Evolutionary conservation across 2,797 vertebrate genomes (phyloP).

Genomic region (Ctenochaetus hawaiiensis): DNA sequence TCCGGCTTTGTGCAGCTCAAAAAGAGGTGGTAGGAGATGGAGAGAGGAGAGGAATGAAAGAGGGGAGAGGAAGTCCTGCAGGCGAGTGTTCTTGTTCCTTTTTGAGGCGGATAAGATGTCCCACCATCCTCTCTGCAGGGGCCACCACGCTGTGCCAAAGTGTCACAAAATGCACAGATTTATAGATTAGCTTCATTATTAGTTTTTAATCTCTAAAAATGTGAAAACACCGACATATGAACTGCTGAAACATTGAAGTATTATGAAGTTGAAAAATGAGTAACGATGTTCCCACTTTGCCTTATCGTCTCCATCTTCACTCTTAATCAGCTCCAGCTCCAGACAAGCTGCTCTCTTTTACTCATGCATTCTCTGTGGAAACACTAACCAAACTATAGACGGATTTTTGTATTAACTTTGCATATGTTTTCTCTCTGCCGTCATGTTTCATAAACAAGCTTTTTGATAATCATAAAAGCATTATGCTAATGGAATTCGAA

Average conservation of each 20-base stretch:
- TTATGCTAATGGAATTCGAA: conserved; percentile 57
- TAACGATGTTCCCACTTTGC: conserved; percentile 52
- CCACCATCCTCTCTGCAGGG: conserved; percentile 40
- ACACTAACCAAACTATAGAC: conserved; percentile 38
- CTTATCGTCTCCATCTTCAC: conserved; percentile 49
- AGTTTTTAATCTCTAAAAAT: not conserved
- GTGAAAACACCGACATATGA: not conserved
- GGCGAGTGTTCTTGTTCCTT: conserved; percentile 48
- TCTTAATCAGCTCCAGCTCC: conserved; percentile 60
- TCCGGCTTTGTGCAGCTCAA: conserved; percentile 76
- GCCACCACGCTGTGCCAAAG: conserved; percentile 18
- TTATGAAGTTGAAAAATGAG: conserved; percentile 34
- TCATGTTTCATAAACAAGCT: conserved; percentile 65
- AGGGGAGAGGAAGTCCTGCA: conserved; percentile 72
- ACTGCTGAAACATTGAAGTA: conserved; percentile 14
- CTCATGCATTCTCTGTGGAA: conserved; percentile 32
- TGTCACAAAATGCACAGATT: conserved; percentile 26
- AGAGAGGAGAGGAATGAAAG: conserved; percentile 72
- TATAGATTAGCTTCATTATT: conserved; percentile 13
- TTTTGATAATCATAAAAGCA: conserved; percentile 72
- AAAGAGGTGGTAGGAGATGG: conserved; percentile 67
- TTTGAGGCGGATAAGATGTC: conserved; percentile 61
- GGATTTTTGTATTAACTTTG: conserved; percentile 51
- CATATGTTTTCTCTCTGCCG: conserved; percentile 61
- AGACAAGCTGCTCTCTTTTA: conserved; percentile 17